Conservation (phyloP, 53 echinoderm and acorn worm species). For the Crossaster papposus region DNA sequence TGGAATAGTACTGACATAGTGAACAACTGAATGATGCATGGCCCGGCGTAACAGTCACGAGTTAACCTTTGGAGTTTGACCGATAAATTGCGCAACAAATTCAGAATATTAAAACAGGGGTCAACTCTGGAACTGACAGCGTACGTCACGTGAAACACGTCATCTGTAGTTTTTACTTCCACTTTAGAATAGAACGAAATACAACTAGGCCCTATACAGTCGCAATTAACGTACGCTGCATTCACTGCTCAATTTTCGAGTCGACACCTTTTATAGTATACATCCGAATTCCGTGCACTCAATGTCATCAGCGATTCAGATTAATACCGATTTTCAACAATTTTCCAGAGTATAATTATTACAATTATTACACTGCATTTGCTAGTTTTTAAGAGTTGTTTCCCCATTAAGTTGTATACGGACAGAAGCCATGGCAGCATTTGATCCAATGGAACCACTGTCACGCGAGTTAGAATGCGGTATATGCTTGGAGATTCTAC, state of each 20-base stretch:
- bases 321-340: background rate
- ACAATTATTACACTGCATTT: too few species aligned
- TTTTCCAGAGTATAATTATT: too few species aligned
- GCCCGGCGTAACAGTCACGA: too few species aligned
- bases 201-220: background rate
- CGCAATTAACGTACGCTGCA: too few species aligned
- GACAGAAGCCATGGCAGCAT: background rate
- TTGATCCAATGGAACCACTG: background rate
- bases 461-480: conserved; percentile 52
- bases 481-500: conserved; percentile 36
- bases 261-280: too few species aligned
- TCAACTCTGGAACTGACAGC: background rate
- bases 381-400: too few species aligned
- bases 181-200: background rate
- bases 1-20: too few species aligned
- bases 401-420: background rate
- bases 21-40: too few species aligned
- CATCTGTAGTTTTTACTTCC: background rate
- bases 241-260: too few species aligned
- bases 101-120: background rate
- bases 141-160: background rate
- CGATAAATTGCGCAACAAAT: too few species aligned
- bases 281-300: background rate
- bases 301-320: background rate
- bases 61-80: too few species aligned